phyloP scores from a whole-genome alignment of 2,797 vertebrate genomes.

The Pampus argenteus region DNA sequence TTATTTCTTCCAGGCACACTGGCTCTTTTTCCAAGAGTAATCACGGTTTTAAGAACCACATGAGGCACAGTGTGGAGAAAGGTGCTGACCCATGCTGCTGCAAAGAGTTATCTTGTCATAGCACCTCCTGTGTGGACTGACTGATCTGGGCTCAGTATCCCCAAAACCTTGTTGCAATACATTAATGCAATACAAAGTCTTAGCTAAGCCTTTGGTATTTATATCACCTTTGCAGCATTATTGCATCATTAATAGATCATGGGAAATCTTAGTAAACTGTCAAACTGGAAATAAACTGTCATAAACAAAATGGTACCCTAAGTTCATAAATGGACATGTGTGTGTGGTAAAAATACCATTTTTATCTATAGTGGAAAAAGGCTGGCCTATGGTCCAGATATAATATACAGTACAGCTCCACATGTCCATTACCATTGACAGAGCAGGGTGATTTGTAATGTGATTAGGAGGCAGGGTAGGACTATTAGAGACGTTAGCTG shows the following conservation, averaged over 20 bases:
- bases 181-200: conserved; percentile 4
- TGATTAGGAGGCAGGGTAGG: conserved; percentile 63
- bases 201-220: background rate
- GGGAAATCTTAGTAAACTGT: background rate
- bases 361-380: conserved; percentile 29
- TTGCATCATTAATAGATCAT: background rate
- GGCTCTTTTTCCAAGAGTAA: no score
- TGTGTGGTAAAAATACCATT: background rate
- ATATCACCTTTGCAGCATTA: no score
- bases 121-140: conserved; percentile 6
- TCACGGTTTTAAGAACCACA: no score
- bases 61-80: no score
- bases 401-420: conserved; percentile 26
- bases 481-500: conserved; percentile 57
- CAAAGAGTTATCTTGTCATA: conserved; percentile 6
- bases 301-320: background rate
- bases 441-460: conserved; percentile 72
- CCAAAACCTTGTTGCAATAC: background rate
- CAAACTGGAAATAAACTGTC: background rate
- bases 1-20: background rate
- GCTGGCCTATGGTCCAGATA: conserved; percentile 3
- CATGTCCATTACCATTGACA: conserved; percentile 61
- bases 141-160: background rate
- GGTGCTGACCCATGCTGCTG: no score
- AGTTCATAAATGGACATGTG: background rate